Evolutionary conservation across 2,113 vertebrate genomes (phyloP).

Genomic region (Lagopus leucura): DNA sequence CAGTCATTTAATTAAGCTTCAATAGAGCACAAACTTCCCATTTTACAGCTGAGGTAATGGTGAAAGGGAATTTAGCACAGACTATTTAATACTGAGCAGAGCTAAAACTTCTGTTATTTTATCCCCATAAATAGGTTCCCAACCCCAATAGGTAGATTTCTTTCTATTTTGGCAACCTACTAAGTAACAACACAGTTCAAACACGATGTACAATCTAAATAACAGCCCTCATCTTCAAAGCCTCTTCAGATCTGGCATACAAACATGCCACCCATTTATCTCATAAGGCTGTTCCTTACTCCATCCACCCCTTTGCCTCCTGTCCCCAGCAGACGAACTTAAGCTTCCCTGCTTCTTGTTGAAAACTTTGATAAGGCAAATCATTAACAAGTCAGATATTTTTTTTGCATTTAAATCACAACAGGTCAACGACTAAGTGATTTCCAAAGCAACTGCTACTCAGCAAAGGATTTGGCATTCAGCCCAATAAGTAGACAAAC

Average conservation of each 20-base stretch:
- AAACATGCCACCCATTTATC: background rate
- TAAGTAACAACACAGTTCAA: background rate
- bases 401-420: slow-evolving; percentile 26
- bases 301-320: background rate
- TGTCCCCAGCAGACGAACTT: background rate
- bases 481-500: background rate
- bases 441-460: slow-evolving; percentile 2
- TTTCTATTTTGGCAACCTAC: background rate
- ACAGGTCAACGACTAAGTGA: background rate
- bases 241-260: background rate
- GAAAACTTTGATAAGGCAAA: slow-evolving; percentile 12
- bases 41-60: slow-evolving; percentile 57
- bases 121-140: background rate
- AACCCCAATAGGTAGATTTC: background rate
- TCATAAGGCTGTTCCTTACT: background rate
- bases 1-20: slow-evolving; percentile 60
- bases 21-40: slow-evolving; percentile 34
- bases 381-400: slow-evolving; percentile 21
- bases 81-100: background rate
- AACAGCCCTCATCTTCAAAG: background rate
- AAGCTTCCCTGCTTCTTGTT: background rate
- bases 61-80: background rate
- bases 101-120: slow-evolving; percentile 1
- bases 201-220: background rate
- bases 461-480: background rate